A percentile compares a stretch with the other conserved stretches of the same genome.
These are phyloP conservation scores for Lacanobia oleracea DNA, from an alignment of 2,888 invertebrate species.

Conservation along the genomic window DNA sequence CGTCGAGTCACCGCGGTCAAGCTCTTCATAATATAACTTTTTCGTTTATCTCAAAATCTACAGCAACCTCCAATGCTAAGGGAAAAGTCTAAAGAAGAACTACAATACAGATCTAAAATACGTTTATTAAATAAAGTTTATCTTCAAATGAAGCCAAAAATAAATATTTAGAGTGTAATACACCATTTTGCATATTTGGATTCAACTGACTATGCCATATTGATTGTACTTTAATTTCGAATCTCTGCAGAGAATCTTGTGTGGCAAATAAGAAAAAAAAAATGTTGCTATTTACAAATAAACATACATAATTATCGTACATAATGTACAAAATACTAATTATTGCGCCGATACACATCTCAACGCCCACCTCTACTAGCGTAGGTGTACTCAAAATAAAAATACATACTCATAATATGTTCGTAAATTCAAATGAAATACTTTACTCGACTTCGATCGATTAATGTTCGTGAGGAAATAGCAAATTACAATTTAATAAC, in stretches of 20 bases:
- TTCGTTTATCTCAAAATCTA: background rate
- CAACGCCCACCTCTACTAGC: slow-evolving; percentile 51
- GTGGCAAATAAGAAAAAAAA: slow-evolving; percentile 66
- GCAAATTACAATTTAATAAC: slow-evolving; percentile 56
- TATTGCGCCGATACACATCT: slow-evolving; percentile 83
- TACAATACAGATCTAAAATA: slow-evolving; percentile 83
- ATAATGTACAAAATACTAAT: slow-evolving; percentile 78
- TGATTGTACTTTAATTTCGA: slow-evolving; percentile 76
- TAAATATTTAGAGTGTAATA: slow-evolving; percentile 79
- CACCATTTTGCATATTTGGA: slow-evolving; percentile 51
- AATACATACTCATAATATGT: slow-evolving; percentile 62
- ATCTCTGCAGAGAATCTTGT: slow-evolving; percentile 57
- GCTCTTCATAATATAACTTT: background rate
- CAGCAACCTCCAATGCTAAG: slow-evolving; percentile 3
- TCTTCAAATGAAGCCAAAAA: slow-evolving; percentile 77
- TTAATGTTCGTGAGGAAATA: slow-evolving; percentile 40
- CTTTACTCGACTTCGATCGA: slow-evolving; percentile 43
- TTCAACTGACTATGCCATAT: slow-evolving; percentile 55
- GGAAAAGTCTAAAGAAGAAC: slow-evolving; percentile 69
- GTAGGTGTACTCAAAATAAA: slow-evolving; percentile 63
- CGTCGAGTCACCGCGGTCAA: too few relatives aligned
- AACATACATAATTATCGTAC: slow-evolving; percentile 73
- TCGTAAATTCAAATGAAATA: slow-evolving; percentile 60
- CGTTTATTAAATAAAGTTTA: slow-evolving; percentile 77
- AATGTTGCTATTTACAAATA: slow-evolving; percentile 81